These are phyloP conservation scores for Rhabditoides inermis DNA, from an alignment of 2,888 invertebrate genomes.

Conservation along the genomic window DNA sequence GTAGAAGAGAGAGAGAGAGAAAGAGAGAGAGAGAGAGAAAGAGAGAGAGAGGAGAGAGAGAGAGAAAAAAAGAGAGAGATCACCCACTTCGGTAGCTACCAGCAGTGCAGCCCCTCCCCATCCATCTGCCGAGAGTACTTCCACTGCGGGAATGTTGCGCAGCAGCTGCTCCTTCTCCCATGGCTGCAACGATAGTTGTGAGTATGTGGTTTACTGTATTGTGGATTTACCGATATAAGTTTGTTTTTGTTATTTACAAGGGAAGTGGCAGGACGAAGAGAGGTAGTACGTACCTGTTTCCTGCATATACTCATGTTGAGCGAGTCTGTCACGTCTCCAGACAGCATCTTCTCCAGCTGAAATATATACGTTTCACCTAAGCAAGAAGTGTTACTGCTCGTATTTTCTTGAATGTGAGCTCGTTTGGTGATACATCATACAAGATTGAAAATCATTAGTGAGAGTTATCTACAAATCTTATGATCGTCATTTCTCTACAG, in stretches of 20 bases:
- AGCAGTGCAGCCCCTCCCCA: slow-evolving; percentile 61
- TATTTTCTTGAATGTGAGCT: no score
- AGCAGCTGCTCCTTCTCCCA: slow-evolving; percentile 81
- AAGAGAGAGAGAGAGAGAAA: no score
- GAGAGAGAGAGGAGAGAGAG: no score
- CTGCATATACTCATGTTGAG: slow-evolving; percentile 71
- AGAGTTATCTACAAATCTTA: slow-evolving; percentile 55
- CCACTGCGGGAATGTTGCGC: slow-evolving; percentile 64
- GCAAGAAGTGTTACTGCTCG: no score
- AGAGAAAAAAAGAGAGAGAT: no score
- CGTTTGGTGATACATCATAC: no score
- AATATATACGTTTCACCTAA: no score
- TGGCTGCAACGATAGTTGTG: slow-evolving; percentile 56
- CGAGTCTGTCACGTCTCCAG: slow-evolving; percentile 73
- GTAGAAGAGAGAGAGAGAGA: no score
- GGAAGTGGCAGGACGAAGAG: background rate
- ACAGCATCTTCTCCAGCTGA: slow-evolving; percentile 76
- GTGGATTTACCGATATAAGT: background rate
- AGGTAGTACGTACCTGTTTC: slow-evolving; percentile 59
- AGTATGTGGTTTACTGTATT: background rate
- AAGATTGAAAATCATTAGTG: no score
- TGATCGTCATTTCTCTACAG: slow-evolving; percentile 53
- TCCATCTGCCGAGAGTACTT: slow-evolving; percentile 65
- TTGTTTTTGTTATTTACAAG: background rate
- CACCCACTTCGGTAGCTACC: slow-evolving; percentile 63